Percentiles rank a stretch among this genome's conserved stretches.
These are phyloP conservation scores for Entomyzon cyanotis DNA, from an alignment of 2,113 vertebrate species.

Conservation along the genomic window DNA sequence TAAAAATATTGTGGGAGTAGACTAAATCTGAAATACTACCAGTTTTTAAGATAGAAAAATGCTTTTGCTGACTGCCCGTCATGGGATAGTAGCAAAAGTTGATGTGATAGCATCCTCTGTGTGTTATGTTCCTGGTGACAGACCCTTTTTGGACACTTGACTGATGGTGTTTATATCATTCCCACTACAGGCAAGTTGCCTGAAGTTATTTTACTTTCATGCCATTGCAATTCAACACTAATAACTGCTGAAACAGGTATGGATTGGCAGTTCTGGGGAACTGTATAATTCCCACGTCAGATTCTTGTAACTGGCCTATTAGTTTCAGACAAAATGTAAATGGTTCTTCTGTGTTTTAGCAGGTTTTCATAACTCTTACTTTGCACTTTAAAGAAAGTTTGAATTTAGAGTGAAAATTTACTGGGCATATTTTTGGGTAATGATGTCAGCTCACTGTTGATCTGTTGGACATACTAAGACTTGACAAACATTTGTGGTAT, in stretches of 20 bases:
- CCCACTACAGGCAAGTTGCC: not conserved
- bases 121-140: not conserved
- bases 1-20: not conserved
- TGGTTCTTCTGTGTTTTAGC: not conserved
- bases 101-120: not conserved
- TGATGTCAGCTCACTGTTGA: not conserved
- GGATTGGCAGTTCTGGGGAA: not conserved
- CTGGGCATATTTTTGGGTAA: not conserved
- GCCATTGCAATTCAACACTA: not conserved
- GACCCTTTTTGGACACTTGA: not conserved
- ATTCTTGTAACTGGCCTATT: not conserved
- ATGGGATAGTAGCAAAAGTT: not conserved
- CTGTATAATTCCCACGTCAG: not conserved
- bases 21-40: not conserved
- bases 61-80: not conserved
- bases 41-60: not conserved
- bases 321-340: not conserved
- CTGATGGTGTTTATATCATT: not conserved
- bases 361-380: not conserved
- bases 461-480: not conserved
- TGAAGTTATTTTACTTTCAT: slow-evolving; percentile 11
- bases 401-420: not conserved
- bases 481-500: not conserved
- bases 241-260: not conserved
- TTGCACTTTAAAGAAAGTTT: not conserved